phyloP scores from a whole-genome alignment of 2,888 invertebrate genomes.

The Automeris io region DNA sequence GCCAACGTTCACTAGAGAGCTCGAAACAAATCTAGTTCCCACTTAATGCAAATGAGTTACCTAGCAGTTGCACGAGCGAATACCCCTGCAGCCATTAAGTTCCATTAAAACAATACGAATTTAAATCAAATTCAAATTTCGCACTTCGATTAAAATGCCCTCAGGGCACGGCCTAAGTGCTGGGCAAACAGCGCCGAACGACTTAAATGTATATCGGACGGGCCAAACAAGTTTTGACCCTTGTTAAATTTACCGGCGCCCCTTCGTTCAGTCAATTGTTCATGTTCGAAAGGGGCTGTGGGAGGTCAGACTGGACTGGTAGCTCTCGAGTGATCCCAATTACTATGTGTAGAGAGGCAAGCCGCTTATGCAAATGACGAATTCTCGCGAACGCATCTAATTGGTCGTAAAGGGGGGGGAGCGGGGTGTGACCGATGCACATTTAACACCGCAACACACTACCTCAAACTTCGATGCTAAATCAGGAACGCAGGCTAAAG shows the following conservation, averaged over 20 bases:
- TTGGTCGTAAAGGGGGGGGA: constrained; percentile 55
- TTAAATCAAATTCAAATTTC: constrained; percentile 72
- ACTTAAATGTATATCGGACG: constrained; percentile 54
- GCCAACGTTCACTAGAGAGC: constrained; percentile 12
- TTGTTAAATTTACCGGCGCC: constrained; percentile 16
- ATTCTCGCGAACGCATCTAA: constrained; percentile 73
- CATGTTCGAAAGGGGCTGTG: constrained; percentile 21
- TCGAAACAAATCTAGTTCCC: constrained; percentile 21
- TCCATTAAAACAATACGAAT: constrained; percentile 65
- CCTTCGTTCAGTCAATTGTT: constrained; percentile 18
- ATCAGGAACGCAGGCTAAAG: constrained; percentile 32
- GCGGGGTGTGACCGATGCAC: constrained; percentile 46
- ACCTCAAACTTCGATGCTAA: no score
- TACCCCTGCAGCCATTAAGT: constrained; percentile 40
- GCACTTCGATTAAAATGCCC: constrained; percentile 72
- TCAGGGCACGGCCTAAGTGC: constrained; percentile 66
- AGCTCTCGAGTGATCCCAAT: constrained; percentile 66
- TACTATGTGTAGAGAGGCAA: constrained; percentile 70
- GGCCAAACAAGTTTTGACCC: constrained; percentile 38
- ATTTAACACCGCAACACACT: no score
- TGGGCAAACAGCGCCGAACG: constrained; percentile 63
- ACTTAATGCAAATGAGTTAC: constrained; percentile 57
- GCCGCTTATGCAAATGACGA: constrained; percentile 76
- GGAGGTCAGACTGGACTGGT: constrained; percentile 44
- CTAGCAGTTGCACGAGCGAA: constrained; percentile 34